Conservation (phyloP, 2,113 vertebrate genomes). For the Setophaga kirtlandii region DNA sequence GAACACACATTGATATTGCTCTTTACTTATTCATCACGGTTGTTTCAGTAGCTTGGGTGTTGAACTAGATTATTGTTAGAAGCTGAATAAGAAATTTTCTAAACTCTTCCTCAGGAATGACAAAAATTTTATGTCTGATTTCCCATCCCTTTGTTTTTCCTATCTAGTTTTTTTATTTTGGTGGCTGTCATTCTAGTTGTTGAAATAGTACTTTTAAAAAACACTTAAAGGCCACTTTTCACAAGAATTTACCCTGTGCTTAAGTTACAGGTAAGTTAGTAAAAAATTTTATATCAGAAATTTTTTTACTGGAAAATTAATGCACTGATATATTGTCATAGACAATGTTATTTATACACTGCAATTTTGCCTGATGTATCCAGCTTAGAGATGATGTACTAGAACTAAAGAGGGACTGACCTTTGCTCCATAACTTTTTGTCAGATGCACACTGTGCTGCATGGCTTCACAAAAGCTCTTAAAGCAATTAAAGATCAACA, state of each 20-base stretch:
- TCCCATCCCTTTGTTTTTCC: fast-evolving
- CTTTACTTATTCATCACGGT: background rate
- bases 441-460: background rate
- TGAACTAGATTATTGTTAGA: background rate
- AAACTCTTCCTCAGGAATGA: background rate
- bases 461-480: background rate
- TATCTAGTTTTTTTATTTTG: background rate
- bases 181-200: background rate
- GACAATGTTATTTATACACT: background rate
- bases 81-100: background rate
- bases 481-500: background rate
- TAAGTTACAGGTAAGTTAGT: background rate
- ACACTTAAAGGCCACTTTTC: background rate
- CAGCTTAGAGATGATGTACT: background rate
- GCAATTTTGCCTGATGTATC: background rate
- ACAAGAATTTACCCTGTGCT: background rate
- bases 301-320: background rate
- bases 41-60: background rate
- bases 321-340: background rate
- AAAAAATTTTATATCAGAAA: background rate
- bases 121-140: background rate
- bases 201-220: background rate
- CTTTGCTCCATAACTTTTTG: background rate
- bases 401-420: background rate
- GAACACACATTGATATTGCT: background rate